phyloP scores from a whole-genome alignment of 1,140 invertebrate species.

The Drosophila insularis region DNA sequence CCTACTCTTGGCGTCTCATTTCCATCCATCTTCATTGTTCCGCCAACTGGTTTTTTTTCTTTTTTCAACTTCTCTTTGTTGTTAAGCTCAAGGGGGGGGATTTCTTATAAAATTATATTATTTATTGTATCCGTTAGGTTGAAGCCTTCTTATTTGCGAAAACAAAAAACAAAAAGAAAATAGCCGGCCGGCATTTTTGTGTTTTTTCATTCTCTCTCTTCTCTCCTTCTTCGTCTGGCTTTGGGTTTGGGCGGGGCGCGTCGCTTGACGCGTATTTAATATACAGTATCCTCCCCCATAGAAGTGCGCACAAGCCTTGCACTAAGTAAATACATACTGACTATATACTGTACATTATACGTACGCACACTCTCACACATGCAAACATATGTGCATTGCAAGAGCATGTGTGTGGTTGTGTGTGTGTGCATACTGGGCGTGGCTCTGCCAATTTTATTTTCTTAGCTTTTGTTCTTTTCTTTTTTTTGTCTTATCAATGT shows the following conservation, averaged over 20 bases:
- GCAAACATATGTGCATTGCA: background rate
- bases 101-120: slow-evolving; percentile 12
- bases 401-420: slow-evolving; percentile 7
- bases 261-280: slow-evolving; percentile 11
- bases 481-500: background rate
- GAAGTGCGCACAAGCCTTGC: background rate
- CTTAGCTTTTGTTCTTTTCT: background rate
- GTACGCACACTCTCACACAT: too few relatives aligned
- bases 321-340: background rate
- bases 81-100: background rate
- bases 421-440: slow-evolving; percentile 13
- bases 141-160: background rate
- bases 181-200: slow-evolving; percentile 20
- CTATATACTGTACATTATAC: background rate
- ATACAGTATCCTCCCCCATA: slow-evolving; percentile 17
- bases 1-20: background rate
- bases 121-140: slow-evolving; percentile 7
- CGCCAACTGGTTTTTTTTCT: slow-evolving; percentile 16
- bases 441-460: slow-evolving; percentile 2
- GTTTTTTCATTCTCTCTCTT: background rate
- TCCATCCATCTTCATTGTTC: background rate
- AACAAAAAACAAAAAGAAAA: background rate
- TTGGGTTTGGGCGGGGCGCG: slow-evolving; percentile 19
- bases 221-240: slow-evolving; percentile 13
- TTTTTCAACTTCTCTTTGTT: background rate